Evolutionary conservation across 2,888 invertebrate species (phyloP).

Genomic region (Sturmia bella): DNA sequence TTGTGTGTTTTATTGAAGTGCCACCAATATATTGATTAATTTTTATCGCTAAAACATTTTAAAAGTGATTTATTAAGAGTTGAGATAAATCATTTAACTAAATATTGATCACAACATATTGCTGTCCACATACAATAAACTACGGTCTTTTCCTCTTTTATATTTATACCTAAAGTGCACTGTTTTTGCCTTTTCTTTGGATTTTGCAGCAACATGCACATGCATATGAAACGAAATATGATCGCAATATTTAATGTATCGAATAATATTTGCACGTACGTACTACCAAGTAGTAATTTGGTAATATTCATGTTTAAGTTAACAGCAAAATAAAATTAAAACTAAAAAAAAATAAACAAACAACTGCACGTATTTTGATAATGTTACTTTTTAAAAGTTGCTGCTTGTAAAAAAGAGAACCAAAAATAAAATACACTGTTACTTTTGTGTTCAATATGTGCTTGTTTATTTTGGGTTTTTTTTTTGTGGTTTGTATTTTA

Average conservation of each 20-base stretch:
- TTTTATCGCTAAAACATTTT: conserved; percentile 76
- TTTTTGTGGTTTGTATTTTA: conserved; percentile 39
- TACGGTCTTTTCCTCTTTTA: conserved; percentile 2
- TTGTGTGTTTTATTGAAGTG: conserved; percentile 74
- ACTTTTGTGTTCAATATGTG: background rate
- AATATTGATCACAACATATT: conserved; percentile 70
- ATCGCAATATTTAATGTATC: conserved; percentile 48
- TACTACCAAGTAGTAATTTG: conserved; percentile 66
- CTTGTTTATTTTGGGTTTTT: conserved; percentile 48
- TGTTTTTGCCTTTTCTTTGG: background rate
- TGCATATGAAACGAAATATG: conserved; percentile 56
- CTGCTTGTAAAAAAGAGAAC: conserved; percentile 24
- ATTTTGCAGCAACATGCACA: conserved; percentile 40
- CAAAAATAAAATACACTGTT: conserved; percentile 20
- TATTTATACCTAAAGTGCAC: background rate
- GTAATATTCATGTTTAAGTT: conserved; percentile 66
- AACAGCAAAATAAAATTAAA: conserved; percentile 35
- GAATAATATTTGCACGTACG: conserved; percentile 54
- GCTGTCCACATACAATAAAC: conserved; percentile 65
- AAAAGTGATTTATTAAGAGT: conserved; percentile 78
- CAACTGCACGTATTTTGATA: conserved; percentile 27
- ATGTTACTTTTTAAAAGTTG: conserved; percentile 48
- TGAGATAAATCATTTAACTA: conserved; percentile 79
- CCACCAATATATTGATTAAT: conserved; percentile 77
- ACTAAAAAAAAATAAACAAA: conserved; percentile 29